Evolutionary conservation across 2,797 vertebrate species (phyloP).

Genomic region (Sphenodon punctatus): DNA sequence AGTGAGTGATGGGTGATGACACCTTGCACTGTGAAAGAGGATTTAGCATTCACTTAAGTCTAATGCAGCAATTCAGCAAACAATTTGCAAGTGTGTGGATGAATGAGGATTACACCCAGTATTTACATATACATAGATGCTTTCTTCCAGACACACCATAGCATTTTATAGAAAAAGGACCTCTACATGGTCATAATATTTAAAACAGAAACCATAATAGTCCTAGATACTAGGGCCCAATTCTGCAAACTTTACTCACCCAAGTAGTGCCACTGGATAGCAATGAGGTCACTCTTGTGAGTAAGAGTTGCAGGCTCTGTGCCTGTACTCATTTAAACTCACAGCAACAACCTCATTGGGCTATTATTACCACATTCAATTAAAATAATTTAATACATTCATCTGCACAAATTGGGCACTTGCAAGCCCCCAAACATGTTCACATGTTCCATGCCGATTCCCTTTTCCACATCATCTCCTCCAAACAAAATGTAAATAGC

Average conservation of each 20-base stretch:
- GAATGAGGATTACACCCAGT: conserved; percentile 19
- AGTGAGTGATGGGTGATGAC: too few species aligned
- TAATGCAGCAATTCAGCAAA: too few species aligned
- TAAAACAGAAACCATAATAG: conserved; percentile 51
- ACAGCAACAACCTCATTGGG: neutral
- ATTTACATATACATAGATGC: neutral
- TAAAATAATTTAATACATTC: neutral
- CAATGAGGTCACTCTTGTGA: neutral
- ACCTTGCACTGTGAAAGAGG: too few species aligned
- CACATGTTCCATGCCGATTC: neutral
- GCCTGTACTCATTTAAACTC: neutral
- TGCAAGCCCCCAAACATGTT: neutral
- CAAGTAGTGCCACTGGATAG: neutral
- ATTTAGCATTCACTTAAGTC: too few species aligned
- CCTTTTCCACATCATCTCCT: too few species aligned
- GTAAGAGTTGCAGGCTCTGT: neutral
- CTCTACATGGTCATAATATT: conserved; percentile 3
- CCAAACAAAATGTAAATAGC: too few species aligned
- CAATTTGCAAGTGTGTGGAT: too few species aligned
- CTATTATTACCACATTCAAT: neutral
- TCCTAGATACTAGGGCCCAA: neutral
- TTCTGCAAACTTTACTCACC: neutral
- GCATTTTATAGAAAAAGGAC: conserved; percentile 43
- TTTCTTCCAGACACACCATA: conserved; percentile 33
- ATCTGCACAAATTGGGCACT: neutral